Percentiles rank a stretch among this genome's conserved stretches.
These are phyloP conservation scores for Drosophila pallidifrons DNA, from an alignment of 1,140 invertebrate species.

Conservation along the genomic window DNA sequence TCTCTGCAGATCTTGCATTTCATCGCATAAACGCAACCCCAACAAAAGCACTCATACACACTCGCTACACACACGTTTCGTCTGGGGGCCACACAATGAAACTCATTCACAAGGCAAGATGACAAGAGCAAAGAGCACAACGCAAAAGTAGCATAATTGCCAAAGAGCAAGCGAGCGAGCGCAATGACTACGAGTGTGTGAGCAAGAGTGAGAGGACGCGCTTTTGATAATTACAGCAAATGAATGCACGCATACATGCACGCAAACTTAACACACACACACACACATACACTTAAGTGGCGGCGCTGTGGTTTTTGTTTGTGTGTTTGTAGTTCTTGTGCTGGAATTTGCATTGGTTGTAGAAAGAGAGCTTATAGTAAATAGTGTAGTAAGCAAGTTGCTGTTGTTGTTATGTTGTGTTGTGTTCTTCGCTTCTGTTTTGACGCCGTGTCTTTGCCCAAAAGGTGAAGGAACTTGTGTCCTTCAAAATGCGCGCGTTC, in stretches of 20 bases:
- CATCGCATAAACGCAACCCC: background rate
- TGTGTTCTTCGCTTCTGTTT: constrained; percentile 21
- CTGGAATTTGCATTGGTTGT: constrained; percentile 50
- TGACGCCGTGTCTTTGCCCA: constrained; percentile 31
- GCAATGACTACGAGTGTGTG: background rate
- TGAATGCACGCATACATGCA: constrained; percentile 34
- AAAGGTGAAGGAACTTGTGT: constrained; percentile 79
- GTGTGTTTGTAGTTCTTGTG: constrained; percentile 5
- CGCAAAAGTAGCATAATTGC: constrained; percentile 31
- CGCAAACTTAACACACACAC: background rate
- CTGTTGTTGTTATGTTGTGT: constrained; percentile 21
- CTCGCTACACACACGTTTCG: background rate
- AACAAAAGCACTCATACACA: background rate
- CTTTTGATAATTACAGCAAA: constrained; percentile 70
- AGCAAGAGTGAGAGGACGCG: constrained; percentile 1
- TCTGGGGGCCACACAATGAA: constrained; percentile 41
- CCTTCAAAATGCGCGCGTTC: constrained; percentile 76
- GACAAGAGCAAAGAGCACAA: constrained; percentile 4
- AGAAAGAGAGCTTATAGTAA: constrained; percentile 45
- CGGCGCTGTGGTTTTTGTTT: constrained; percentile 29
- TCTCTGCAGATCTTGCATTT: background rate
- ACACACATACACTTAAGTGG: constrained; percentile 13
- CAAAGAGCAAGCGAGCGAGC: constrained; percentile 8
- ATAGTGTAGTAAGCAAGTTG: constrained; percentile 56
- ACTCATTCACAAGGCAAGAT: constrained; percentile 58